A percentile compares a stretch with the other conserved stretches of the same genome.
Evolutionary conservation across 2,888 invertebrate genomes (phyloP).

Genomic region (Macaria notata): DNA sequence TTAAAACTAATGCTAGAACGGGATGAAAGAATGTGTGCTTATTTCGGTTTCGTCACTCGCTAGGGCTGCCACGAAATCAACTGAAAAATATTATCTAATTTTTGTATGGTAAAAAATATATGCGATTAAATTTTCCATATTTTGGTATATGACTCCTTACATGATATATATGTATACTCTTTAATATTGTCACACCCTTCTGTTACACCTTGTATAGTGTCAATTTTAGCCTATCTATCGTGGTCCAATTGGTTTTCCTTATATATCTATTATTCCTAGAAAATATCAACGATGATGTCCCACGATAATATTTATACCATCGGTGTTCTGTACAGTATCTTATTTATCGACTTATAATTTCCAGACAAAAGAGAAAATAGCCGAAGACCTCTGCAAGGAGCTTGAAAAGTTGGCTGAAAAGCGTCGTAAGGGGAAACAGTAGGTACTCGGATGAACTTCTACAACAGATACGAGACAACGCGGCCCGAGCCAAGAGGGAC

Average conservation of each 20-base stretch:
- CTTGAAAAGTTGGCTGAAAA: slow-evolving; percentile 76
- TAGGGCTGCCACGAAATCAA: too few species aligned
- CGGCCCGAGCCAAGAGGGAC: slow-evolving; percentile 39
- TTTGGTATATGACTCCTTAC: too few species aligned
- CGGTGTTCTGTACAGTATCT: not conserved
- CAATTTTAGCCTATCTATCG: not conserved
- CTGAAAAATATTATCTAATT: too few species aligned
- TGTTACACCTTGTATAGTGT: too few species aligned
- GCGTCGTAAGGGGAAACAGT: slow-evolving; percentile 77
- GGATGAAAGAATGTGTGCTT: too few species aligned
- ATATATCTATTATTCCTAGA: not conserved
- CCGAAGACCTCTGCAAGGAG: slow-evolving; percentile 83
- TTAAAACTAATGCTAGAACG: too few species aligned
- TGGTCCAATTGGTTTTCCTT: not conserved
- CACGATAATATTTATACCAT: not conserved
- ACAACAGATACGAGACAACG: slow-evolving; percentile 78
- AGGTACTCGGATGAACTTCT: slow-evolving; percentile 78
- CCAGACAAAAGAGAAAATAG: slow-evolving; percentile 75
- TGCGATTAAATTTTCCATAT: too few species aligned
- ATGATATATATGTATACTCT: too few species aligned
- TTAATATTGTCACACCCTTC: too few species aligned
- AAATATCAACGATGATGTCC: not conserved
- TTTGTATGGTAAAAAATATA: too few species aligned
- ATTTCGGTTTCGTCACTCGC: too few species aligned
- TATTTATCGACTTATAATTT: not conserved